Percentiles rank a stretch among this genome's conserved stretches.
Evolutionary conservation across 2,888 invertebrate genomes (phyloP).

Genomic region (Acanthacorydalis orientalis): DNA sequence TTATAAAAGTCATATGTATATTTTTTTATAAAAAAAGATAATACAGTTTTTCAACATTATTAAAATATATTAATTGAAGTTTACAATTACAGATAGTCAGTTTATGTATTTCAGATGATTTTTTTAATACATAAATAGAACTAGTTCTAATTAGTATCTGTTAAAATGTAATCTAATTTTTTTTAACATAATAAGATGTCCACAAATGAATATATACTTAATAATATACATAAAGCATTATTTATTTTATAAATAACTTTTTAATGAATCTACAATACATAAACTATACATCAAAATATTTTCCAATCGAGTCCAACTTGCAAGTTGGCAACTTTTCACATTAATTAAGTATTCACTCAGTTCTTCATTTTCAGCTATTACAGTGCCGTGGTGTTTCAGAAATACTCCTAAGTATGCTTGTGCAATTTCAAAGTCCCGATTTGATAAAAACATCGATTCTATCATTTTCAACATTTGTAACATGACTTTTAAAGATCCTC

Average conservation of each 20-base stretch:
- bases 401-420: slow-evolving; percentile 82
- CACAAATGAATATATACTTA: neutral
- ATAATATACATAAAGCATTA: neutral
- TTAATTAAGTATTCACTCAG: slow-evolving; percentile 35
- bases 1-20: too few species aligned
- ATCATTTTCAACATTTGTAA: slow-evolving; percentile 62
- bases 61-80: too few species aligned
- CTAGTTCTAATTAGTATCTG: too few species aligned
- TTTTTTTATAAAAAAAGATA: too few species aligned
- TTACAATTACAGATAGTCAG: too few species aligned
- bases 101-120: too few species aligned
- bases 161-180: neutral
- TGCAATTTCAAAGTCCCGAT: slow-evolving; percentile 73
- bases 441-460: slow-evolving; percentile 49
- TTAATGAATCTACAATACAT: slow-evolving; percentile 58
- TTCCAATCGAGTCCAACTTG: slow-evolving; percentile 50
- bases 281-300: slow-evolving; percentile 54
- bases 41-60: too few species aligned
- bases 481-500: slow-evolving; percentile 55
- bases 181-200: neutral
- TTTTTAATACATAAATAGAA: too few species aligned
- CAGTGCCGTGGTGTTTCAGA: slow-evolving; percentile 58
- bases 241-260: slow-evolving; percentile 27
- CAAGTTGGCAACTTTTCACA: slow-evolving; percentile 39
- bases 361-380: slow-evolving; percentile 35